Conservation (phyloP, 1,140 invertebrate genomes). For the Drosophila varians region DNA sequence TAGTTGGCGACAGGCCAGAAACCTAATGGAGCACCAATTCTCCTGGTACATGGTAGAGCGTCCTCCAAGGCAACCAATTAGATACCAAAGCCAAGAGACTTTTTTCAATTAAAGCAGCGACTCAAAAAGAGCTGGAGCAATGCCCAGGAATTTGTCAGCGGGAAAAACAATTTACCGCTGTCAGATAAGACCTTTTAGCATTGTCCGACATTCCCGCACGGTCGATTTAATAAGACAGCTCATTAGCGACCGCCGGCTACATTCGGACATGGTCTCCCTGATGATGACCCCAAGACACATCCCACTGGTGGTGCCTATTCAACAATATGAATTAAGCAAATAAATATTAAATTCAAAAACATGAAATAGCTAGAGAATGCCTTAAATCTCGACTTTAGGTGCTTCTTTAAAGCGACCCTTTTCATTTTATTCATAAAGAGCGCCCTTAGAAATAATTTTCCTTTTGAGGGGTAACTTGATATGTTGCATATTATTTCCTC, state of each 20-base stretch:
- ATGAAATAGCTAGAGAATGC: background rate
- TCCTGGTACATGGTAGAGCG: conserved; percentile 32
- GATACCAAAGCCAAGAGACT: conserved; percentile 56
- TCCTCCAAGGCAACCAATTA: conserved; percentile 62
- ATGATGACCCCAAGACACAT: background rate
- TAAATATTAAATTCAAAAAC: background rate
- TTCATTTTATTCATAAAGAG: no score
- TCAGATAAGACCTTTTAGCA: conserved; percentile 38
- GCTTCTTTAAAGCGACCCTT: background rate
- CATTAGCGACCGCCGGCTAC: conserved; percentile 31
- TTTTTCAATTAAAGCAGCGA: conserved; percentile 49
- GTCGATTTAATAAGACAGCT: conserved; percentile 45
- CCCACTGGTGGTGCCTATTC: background rate
- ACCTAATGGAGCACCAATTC: conserved; percentile 68
- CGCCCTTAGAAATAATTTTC: no score
- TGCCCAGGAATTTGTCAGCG: conserved; percentile 39
- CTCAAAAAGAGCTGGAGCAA: conserved; percentile 11
- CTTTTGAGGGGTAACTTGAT: background rate
- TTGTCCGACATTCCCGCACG: conserved; percentile 54
- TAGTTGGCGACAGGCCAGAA: conserved; percentile 60
- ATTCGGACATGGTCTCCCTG: background rate
- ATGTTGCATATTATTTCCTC: background rate
- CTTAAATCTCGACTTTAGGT: background rate
- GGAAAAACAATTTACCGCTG: conserved; percentile 47
- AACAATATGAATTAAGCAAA: background rate